Evolutionary conservation across 2,113 vertebrate species (phyloP).

Genomic region (Boulengeromyrus knoepffleri): DNA sequence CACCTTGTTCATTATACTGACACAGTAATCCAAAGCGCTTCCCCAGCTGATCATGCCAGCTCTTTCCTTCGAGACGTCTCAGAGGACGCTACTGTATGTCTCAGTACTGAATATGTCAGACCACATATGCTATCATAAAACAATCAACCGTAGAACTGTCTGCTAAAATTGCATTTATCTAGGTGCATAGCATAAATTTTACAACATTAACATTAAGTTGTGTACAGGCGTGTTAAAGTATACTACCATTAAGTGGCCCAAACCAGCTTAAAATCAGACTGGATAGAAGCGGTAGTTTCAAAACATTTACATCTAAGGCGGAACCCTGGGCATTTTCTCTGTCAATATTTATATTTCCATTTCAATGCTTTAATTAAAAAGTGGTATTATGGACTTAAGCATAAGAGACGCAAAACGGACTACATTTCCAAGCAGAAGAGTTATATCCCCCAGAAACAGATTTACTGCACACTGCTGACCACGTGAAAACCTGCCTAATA

Average conservation of each 20-base stretch:
- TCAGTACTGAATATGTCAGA: not conserved
- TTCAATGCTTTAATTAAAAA: not conserved
- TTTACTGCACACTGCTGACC: not conserved
- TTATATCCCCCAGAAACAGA: not conserved
- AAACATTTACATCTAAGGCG: not conserved
- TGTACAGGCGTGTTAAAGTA: not conserved
- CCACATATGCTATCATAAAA: not conserved
- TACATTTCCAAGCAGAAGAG: not conserved
- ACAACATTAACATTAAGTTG: not conserved
- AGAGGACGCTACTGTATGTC: not conserved
- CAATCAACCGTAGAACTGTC: not conserved
- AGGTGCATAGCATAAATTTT: not conserved
- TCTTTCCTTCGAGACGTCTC: not conserved
- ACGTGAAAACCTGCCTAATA: not conserved
- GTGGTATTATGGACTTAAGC: not conserved
- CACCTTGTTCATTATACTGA: constrained; percentile 11
- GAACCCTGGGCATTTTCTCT: not conserved
- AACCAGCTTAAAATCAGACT: not conserved
- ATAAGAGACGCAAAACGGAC: not conserved
- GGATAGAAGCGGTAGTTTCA: not conserved
- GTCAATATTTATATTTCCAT: not conserved
- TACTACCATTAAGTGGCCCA: not conserved
- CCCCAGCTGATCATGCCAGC: not conserved
- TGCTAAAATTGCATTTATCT: not conserved
- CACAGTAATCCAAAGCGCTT: constrained; percentile 10